Evolutionary conservation across 92 coral and sea anemone genomes (phyloP), one percentile per base, ranked within the genome.

Genomic region (Micromussa lordhowensis): DNA sequence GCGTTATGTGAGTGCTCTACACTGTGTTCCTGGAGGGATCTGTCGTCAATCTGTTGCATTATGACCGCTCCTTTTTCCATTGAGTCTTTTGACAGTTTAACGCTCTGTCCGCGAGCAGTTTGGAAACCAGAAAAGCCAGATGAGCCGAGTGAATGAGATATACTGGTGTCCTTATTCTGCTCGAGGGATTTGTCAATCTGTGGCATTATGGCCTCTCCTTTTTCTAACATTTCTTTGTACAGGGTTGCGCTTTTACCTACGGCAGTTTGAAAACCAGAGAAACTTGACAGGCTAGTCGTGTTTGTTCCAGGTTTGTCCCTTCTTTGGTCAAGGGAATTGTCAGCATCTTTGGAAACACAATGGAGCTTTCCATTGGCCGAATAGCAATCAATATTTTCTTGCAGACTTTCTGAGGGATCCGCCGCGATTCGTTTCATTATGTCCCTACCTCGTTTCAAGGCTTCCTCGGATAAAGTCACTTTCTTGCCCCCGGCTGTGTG

Each of bases 401-500:
- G 28, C 68, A 8, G 15, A 24, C 72, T 49, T 22, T 38, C 72
- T 35, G 85, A 53, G 3, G 63, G 17, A 36, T 87, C 79, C 24
- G n/a, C 36, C 22, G 77, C 66, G 28, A 89, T 19, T 35, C 71
- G 54, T 11, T 68, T 68, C 84, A 86, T 86, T 21, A 87, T 85
- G 38, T 82, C 87, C 75, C 73, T 86, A 0, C 95, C 95, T 79
- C 90, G 90, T 69, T 79, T 68, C 71, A 94, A 36, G 3, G 95
- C 86, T 66, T 93, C 98, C 85, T 94, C 92, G n/a, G 96, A 92
- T 15, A 96, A 85, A 58, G 31, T 44, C 4, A 93, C 92, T 2
- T 86, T 71, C 68, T 88, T 91, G 10, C 97, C 97, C 29, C 95
- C 78, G 12, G 96, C 99, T 10, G 96, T 96, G 53, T 88, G 88